A percentile compares a stretch with the other conserved stretches of the same genome.
phyloP scores from a whole-genome alignment of 2,113 vertebrate species.

The Garra rufa region DNA sequence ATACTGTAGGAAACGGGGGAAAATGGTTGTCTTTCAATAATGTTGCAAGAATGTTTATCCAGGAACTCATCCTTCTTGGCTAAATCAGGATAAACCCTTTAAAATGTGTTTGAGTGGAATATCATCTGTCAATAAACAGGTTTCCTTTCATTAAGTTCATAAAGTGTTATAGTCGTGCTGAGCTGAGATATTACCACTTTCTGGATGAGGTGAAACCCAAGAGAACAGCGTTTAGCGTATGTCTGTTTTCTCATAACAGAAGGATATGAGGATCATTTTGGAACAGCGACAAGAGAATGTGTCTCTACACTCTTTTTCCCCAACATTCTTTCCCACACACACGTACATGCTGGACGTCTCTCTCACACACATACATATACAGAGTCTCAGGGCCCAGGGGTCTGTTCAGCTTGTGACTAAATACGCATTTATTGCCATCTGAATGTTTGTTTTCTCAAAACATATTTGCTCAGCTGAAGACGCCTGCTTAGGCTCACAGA shows the following conservation, averaged over 20 bases:
- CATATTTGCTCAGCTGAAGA: slow-evolving; percentile 60
- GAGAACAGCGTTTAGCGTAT: background rate
- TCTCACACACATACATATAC: slow-evolving; percentile 19
- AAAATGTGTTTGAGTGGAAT: background rate
- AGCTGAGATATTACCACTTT: background rate
- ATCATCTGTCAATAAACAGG: background rate
- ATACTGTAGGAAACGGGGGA: too few relatives aligned
- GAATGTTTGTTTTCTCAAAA: slow-evolving; percentile 57
- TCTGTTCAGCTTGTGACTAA: slow-evolving; percentile 45
- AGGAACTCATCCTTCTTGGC: background rate
- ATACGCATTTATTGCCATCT: slow-evolving; percentile 53
- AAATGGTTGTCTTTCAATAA: background rate
- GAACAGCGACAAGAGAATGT: background rate
- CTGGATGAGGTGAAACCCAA: background rate
- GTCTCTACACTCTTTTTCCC: slow-evolving; percentile 30
- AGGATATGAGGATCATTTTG: slow-evolving; percentile 5
- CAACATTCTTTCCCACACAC: slow-evolving; percentile 55
- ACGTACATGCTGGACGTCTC: background rate
- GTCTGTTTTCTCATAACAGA: slow-evolving; percentile 2
- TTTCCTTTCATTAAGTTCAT: background rate
- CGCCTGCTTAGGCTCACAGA: slow-evolving; percentile 41
- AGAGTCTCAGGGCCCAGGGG: slow-evolving; percentile 32
- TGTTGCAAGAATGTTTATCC: background rate
- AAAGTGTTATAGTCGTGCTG: background rate
- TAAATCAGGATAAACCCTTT: background rate